Percentiles rank a stretch among this genome's conserved stretches.
Evolutionary conservation across 2,113 vertebrate genomes (phyloP).

Genomic region (Nesoenas mayeri): DNA sequence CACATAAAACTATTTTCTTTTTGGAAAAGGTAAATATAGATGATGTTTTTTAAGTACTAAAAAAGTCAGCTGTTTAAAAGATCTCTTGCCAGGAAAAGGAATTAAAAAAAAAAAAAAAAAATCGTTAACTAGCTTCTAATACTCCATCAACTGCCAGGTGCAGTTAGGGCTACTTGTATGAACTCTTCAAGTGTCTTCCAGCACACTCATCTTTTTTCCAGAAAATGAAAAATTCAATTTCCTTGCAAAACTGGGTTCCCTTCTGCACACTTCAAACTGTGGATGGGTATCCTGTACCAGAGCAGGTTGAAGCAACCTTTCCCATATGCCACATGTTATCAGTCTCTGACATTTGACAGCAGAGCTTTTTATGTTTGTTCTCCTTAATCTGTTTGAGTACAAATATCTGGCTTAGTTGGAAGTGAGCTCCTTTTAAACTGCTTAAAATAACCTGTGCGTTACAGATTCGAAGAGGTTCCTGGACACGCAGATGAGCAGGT

Average conservation of each 20-base stretch:
- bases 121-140: not conserved
- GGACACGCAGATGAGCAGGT: not conserved
- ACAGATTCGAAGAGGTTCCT: not conserved
- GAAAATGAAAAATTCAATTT: not conserved
- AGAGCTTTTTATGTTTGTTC: constrained; percentile 25
- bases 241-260: not conserved
- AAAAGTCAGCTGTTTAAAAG: not conserved
- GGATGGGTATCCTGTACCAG: not conserved
- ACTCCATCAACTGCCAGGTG: not conserved
- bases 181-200: not conserved
- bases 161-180: not conserved
- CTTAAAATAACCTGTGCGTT: not conserved
- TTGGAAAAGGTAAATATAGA: not conserved
- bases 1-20: not conserved
- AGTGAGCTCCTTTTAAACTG: constrained; percentile 25
- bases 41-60: not conserved
- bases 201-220: not conserved
- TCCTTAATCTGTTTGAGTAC: constrained; percentile 7
- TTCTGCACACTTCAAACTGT: not conserved
- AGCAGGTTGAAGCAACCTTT: not conserved
- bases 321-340: not conserved
- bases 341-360: not conserved
- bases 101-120: no score
- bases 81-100: not conserved
- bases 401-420: constrained; percentile 32